Evolutionary conservation across 92 coral and sea anemone genomes (phyloP).

Genomic region (Actinernus sp.): DNA sequence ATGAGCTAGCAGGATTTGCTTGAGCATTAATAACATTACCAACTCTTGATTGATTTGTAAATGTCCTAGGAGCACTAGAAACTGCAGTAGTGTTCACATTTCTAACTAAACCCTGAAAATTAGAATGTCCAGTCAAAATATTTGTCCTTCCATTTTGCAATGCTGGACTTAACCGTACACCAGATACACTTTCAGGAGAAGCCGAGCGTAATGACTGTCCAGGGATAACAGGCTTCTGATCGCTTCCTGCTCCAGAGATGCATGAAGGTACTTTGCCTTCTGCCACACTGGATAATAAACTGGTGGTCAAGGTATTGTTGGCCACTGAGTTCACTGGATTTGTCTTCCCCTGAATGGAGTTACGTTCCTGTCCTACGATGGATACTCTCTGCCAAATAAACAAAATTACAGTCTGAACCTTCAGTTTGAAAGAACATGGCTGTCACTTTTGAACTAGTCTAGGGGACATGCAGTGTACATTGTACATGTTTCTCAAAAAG

Average conservation of each 20-base stretch:
- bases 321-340: background rate
- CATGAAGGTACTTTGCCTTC: background rate
- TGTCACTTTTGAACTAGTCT: no score
- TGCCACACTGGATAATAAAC: background rate
- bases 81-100: background rate
- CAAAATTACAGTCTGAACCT: no score
- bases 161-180: background rate
- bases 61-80: background rate
- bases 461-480: no score
- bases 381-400: constrained; percentile 10
- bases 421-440: no score
- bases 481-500: no score
- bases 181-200: background rate
- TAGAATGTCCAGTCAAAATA: no score
- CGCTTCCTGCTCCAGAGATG: no score
- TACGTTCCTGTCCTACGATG: background rate
- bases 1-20: constrained; percentile 1
- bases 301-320: background rate
- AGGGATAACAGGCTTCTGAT: background rate
- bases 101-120: background rate
- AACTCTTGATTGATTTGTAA: constrained; percentile 1
- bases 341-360: background rate
- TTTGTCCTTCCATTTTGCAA: constrained; percentile 1
- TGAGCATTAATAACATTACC: constrained; percentile 5
- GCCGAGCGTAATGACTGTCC: background rate